Evolutionary conservation across 2,888 invertebrate genomes (phyloP).

Genomic region (Deilephila elpenor): DNA sequence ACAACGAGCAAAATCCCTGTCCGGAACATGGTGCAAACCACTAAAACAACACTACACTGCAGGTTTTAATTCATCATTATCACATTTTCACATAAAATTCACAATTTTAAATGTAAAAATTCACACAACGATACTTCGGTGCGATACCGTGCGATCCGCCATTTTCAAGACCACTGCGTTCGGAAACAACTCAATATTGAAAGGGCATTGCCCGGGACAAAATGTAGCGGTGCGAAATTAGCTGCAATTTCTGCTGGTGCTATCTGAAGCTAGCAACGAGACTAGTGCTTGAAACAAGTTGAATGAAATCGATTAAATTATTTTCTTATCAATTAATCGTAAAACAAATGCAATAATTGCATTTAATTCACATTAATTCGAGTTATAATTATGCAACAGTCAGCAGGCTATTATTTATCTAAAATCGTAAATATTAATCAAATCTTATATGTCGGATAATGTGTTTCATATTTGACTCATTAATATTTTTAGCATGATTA

Average conservation of each 20-base stretch:
- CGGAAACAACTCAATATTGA: constrained; percentile 77
- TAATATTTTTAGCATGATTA: neutral
- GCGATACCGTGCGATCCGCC: constrained; percentile 66
- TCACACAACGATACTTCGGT: constrained; percentile 51
- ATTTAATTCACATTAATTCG: too few species aligned
- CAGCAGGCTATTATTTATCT: neutral
- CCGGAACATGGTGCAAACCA: constrained; percentile 77
- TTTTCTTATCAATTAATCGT: neutral
- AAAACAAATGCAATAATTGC: neutral
- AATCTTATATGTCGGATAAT: neutral
- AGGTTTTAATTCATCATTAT: constrained; percentile 81
- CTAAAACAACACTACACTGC: constrained; percentile 69
- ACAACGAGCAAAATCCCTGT: constrained; percentile 78
- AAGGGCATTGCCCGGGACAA: constrained; percentile 79
- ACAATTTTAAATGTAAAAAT: constrained; percentile 58
- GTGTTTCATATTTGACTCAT: neutral
- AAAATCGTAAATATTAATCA: neutral
- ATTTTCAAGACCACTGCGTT: constrained; percentile 73
- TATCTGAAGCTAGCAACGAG: constrained; percentile 53
- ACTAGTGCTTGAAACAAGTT: constrained; percentile 37
- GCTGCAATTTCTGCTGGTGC: constrained; percentile 39
- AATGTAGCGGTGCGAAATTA: constrained; percentile 55
- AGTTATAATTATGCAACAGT: neutral
- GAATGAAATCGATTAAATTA: neutral
- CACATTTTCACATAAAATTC: constrained; percentile 81